Conservation (phyloP, 2,797 vertebrate genomes). For the Amblyopsis hoosieri region DNA sequence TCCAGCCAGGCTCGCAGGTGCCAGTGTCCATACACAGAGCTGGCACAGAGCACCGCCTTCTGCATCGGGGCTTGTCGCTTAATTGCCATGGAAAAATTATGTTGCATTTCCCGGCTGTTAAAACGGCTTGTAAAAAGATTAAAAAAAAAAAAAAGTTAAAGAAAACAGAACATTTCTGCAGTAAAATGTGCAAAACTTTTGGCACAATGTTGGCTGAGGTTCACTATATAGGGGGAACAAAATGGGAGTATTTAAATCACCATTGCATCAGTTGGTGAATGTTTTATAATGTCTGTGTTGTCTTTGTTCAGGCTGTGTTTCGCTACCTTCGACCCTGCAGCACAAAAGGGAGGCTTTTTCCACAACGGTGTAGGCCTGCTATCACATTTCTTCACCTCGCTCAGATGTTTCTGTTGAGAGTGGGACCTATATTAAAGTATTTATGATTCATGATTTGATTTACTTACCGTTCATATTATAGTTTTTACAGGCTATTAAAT, state of each 20-base stretch:
- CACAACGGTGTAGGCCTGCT: constrained; percentile 20
- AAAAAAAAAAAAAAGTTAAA: constrained; percentile 1
- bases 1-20: constrained; percentile 41
- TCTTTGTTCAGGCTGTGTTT: constrained; percentile 6
- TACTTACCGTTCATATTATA: background rate
- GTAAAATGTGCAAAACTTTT: constrained; percentile 1
- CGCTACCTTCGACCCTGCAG: constrained; percentile 5
- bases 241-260: constrained; percentile 24
- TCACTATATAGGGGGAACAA: constrained; percentile 21
- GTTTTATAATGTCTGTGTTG: constrained; percentile 30
- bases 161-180: constrained; percentile 26
- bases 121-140: constrained; percentile 40
- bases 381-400: constrained; percentile 1
- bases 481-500: constrained; percentile 43
- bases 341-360: constrained; percentile 2
- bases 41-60: constrained; percentile 18
- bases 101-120: constrained; percentile 48
- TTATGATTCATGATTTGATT: background rate
- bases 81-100: constrained; percentile 52
- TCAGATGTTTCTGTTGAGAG: constrained; percentile 19
- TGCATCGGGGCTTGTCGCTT: constrained; percentile 33
- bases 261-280: constrained; percentile 51
- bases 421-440: constrained; percentile 2
- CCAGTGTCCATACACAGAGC: constrained; percentile 33
- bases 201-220: constrained; percentile 6